phyloP scores from a whole-genome alignment of 2,797 vertebrate genomes.

The Sternarchorhynchus goeldii region DNA sequence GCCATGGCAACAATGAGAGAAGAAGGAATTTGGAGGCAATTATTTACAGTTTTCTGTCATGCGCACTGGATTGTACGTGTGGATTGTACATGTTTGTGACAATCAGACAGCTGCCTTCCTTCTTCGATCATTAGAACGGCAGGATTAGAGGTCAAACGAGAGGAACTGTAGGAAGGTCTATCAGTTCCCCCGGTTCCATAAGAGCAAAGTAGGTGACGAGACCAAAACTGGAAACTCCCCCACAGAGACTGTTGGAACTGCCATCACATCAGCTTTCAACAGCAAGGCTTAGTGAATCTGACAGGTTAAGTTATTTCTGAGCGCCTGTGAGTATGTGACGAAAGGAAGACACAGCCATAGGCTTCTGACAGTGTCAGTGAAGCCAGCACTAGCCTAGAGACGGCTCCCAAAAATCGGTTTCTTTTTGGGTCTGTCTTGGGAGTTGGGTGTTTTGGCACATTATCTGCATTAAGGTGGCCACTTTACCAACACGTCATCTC shows the following conservation, averaged over 20 bases:
- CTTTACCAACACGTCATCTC: neutral
- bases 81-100: slow-evolving; percentile 20
- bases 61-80: slow-evolving; percentile 33
- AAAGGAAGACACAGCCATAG: neutral
- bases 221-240: neutral
- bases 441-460: neutral
- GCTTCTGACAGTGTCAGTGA: neutral
- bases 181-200: neutral
- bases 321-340: neutral
- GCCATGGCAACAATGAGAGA: slow-evolving; percentile 44
- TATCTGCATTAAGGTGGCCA: neutral
- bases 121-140: slow-evolving; percentile 27
- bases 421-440: neutral
- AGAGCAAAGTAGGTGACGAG: neutral
- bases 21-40: slow-evolving; percentile 42
- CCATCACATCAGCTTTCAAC: slow-evolving; percentile 23
- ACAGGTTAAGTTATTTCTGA: slow-evolving; percentile 33
- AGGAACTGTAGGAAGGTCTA: slow-evolving; percentile 35
- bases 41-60: slow-evolving; percentile 46
- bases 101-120: slow-evolving; percentile 33
- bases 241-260: neutral
- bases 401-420: neutral
- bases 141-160: slow-evolving; percentile 30
- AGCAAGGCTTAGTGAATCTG: slow-evolving; percentile 27
- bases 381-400: neutral